Evolutionary conservation across 2,797 vertebrate genomes (phyloP).

Genomic region (Miopithecus talapoin): DNA sequence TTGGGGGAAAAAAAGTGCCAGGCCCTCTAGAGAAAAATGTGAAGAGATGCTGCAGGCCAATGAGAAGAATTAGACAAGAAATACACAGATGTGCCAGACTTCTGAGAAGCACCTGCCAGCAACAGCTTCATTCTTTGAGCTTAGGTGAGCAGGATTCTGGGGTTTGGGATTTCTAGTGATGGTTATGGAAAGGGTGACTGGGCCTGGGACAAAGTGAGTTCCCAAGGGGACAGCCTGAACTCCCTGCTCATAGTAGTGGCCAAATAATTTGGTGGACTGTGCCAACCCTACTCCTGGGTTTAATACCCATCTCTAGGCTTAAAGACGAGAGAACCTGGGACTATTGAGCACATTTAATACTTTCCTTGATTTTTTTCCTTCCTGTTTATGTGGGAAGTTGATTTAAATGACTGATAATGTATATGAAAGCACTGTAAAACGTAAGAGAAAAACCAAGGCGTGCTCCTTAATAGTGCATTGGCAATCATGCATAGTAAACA

Average conservation of each 20-base stretch:
- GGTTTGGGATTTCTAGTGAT: constrained; percentile 2
- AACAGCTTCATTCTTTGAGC: constrained; percentile 36
- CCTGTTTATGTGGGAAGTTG: neutral
- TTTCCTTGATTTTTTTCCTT: neutral
- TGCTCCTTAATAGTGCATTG: neutral
- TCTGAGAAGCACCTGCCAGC: constrained; percentile 39
- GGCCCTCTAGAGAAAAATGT: constrained; percentile 52
- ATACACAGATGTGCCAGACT: neutral
- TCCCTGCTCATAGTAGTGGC: constrained; percentile 69
- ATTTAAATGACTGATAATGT: constrained; percentile 13
- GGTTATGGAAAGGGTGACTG: neutral
- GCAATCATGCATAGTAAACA: neutral
- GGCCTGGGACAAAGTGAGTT: neutral
- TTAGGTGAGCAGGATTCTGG: constrained; percentile 52
- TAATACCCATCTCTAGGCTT: constrained; percentile 26
- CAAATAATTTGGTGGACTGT: constrained; percentile 22
- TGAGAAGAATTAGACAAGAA: constrained; percentile 55
- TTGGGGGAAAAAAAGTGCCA: neutral
- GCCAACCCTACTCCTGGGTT: neutral
- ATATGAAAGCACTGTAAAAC: constrained; percentile 14
- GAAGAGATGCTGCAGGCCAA: constrained; percentile 37
- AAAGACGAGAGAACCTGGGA: constrained; percentile 26
- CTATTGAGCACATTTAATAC: neutral
- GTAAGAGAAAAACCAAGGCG: neutral
- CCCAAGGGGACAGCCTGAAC: constrained; percentile 24